Conservation (phyloP, 1,140 invertebrate species). For the Habropoda laboriosa region DNA sequence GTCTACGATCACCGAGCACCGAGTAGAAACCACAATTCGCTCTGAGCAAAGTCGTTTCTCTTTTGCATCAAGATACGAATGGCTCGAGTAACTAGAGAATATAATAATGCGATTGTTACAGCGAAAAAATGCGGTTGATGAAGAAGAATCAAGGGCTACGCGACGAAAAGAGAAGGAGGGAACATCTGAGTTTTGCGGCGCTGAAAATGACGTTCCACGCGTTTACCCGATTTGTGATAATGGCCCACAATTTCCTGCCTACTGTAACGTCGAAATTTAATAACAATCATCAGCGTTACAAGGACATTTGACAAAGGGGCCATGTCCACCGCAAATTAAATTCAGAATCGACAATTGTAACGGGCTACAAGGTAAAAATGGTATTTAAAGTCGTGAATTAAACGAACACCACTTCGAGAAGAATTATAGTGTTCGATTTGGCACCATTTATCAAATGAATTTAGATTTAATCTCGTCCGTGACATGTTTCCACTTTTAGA, state of each 20-base stretch:
- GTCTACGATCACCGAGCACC: not conserved
- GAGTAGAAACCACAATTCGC: conserved; percentile 28
- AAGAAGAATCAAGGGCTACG: conserved; percentile 35
- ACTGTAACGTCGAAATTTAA: conserved; percentile 1
- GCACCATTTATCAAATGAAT: not conserved
- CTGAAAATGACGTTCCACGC: not conserved
- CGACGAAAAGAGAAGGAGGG: not conserved
- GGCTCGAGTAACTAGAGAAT: conserved; percentile 40
- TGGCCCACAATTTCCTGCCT: not conserved
- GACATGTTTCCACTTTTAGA: not conserved
- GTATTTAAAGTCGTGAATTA: not conserved
- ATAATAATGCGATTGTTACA: conserved; percentile 17
- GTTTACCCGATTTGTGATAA: conserved; percentile 6
- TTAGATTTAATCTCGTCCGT: not conserved
- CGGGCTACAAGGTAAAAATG: not conserved
- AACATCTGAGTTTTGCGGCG: not conserved
- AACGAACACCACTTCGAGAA: not conserved
- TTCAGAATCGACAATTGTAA: fast-evolving
- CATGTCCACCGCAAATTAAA: not conserved
- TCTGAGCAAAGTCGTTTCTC: conserved; percentile 21
- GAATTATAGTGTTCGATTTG: not conserved
- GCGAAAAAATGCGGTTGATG: conserved; percentile 19
- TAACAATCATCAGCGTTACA: not conserved
- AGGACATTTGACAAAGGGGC: not conserved
- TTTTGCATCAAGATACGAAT: not conserved